Conservation (phyloP, 2,797 vertebrate genomes). For the Echiichthys vipera region DNA sequence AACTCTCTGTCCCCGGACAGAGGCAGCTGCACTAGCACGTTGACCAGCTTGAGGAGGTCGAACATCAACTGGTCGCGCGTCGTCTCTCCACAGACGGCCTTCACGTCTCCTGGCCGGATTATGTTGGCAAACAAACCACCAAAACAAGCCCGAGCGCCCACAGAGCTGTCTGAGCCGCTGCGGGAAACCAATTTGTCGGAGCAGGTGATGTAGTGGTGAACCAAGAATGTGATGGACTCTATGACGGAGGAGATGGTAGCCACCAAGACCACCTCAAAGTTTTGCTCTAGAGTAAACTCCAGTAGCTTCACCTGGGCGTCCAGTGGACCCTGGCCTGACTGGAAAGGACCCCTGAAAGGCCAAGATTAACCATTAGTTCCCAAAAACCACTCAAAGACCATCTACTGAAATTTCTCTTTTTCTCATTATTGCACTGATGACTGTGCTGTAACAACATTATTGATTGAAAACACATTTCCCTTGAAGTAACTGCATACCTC, state of each 20-base stretch:
- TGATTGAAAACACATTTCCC: background rate
- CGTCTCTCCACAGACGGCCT: conserved; percentile 97
- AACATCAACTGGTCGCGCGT: conserved; percentile 99
- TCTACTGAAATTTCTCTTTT: background rate
- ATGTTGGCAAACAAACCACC: conserved; percentile 98
- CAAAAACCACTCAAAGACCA: background rate
- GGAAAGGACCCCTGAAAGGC: conserved; percentile 92
- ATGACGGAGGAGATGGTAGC: conserved; percentile 96
- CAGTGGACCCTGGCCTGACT: conserved; percentile 95
- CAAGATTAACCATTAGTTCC: conserved; percentile 5
- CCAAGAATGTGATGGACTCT: conserved; percentile 97
- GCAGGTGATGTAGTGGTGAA: conserved; percentile 99
- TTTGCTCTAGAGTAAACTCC: conserved; percentile 97
- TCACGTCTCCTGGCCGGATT: conserved; percentile 96
- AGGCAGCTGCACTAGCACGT: conserved; percentile 94
- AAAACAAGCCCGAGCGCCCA: conserved; percentile 97
- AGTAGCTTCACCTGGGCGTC: conserved; percentile 98
- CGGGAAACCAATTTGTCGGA: conserved; percentile 97
- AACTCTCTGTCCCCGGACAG: conserved; percentile 95
- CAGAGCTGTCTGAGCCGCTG: conserved; percentile 96
- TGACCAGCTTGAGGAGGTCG: conserved; percentile 96
- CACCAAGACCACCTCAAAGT: conserved; percentile 97
- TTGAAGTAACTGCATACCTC: conserved; percentile 82
- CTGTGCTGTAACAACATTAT: background rate
- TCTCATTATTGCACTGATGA: background rate